Evolutionary conservation across 1,140 invertebrate species (phyloP), one percentile per base, ranked within the genome.

Genomic region (Pseudomyrmex flavicornis): DNA sequence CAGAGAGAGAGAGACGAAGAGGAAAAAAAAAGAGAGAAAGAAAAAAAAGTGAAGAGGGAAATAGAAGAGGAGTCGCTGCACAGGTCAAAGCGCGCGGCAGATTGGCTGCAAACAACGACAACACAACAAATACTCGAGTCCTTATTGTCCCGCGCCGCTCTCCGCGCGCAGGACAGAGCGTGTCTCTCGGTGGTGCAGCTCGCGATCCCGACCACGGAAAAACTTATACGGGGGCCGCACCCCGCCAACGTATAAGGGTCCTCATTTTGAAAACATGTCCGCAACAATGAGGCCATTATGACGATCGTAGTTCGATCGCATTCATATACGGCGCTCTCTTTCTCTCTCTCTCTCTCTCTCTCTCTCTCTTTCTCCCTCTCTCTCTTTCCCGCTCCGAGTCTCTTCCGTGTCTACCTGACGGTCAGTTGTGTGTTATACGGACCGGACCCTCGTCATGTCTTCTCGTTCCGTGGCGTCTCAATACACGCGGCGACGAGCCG

Each of bases 231-330:
- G 35, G 46, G 65, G n/a, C 20, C 52, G 26, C 62, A 58, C 58
- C 68, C 61, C 66, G 76, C 54, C 26, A 56, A 77, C n/a, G 65
- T 80, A 61, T 61, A 85, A 63, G 70, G 59, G 90, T 90, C 86
- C 92, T 92, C 92, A 93, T 94, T 94, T 93, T 91, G 85, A 93
- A 94, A 94, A 94, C 94, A 94, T 91, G 91, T 93, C 93, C 92
- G 84, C 93, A 94, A 94, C 94, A 94, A 94, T 93, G 87, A 92
- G 85, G 85, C 93, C 91, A 93, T 94, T 94, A 93, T 92, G 91
- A 93, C 91, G 91, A 94, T 93, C 91, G 90, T 91, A 76, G 83
- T 79, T 35, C 88, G 82, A 77, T 86, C 90, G 85, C 79, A 73
- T 89, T 89, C 61, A 65, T 76, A 5, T 35, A 63, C 76, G 77